Conservation (phyloP, 2,888 invertebrate species). For the Morinoia aosen region DNA sequence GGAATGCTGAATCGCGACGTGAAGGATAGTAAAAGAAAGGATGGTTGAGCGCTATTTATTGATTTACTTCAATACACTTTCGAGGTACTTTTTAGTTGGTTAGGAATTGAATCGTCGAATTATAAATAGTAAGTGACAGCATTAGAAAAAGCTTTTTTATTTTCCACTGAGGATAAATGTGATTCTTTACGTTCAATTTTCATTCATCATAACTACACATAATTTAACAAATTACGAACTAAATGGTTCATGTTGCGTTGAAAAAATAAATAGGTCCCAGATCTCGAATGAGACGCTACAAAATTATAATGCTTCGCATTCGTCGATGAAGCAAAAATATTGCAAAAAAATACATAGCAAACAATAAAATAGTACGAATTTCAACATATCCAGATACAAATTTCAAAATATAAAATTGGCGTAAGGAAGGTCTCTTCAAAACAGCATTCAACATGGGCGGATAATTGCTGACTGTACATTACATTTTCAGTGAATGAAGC, state of each 20-base stretch:
- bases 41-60: neutral
- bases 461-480: neutral
- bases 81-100: neutral
- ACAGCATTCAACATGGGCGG: neutral
- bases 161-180: neutral
- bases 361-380: too few relatives aligned
- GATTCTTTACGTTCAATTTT: neutral
- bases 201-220: neutral
- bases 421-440: neutral
- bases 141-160: neutral
- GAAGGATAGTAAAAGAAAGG: neutral
- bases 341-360: too few relatives aligned
- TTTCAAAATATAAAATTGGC: neutral
- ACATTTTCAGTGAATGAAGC: constrained; percentile 4
- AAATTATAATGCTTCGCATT: too few relatives aligned
- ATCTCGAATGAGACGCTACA: too few relatives aligned
- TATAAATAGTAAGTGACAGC: neutral
- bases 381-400: too few relatives aligned
- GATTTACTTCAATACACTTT: neutral
- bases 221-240: too few relatives aligned
- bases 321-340: too few relatives aligned
- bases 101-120: neutral
- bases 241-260: neutral
- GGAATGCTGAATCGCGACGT: neutral
- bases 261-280: neutral